Evolutionary conservation across 1,140 invertebrate genomes (phyloP), one percentile per base, ranked within the genome.

Genomic region (Steinernema feltiae): DNA sequence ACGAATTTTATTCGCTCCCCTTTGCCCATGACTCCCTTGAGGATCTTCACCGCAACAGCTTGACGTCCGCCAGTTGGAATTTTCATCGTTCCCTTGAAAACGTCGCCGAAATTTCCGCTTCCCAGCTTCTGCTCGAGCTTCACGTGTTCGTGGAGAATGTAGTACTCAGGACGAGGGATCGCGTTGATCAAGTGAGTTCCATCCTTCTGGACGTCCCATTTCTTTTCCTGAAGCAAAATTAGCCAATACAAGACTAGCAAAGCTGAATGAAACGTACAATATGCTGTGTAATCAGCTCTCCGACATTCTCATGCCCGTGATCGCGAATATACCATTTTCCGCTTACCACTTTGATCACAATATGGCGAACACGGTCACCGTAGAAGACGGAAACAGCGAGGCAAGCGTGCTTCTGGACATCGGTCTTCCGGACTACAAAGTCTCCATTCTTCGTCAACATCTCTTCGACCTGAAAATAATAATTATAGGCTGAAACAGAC

Each of bases 11-110:
- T 91, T 84, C 96, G 95, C 85, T 97, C 94, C 84, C 97, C 94
- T 77, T 98, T 95, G 0, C 94, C 94, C 31, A 97, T 87, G 0
- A 93, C 93, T 77, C 94, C 92, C 78, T 93, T 90, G 86, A 95
- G 97, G 0, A 94, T 97, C 89, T 98, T 98, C 27, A 97, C 94
- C 7, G 95, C 95, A 21, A 97, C 94, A 81, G 94, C 72, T n/a
- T 80, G 69, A 29, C 53, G 31, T 73, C 79, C 92, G 84, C 91
- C 90, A 75, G 91, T 91, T 17, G 91, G 92, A 24, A 91, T 90
- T 85, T 92, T 92, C 32, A 96, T 89, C 73, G 92, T 90, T 0
- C 94, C 95, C 88, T 93, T 93, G 87, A 95, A 97, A 0, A 98
- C 95, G 87, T 97, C 95, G 1, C 95, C 95, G 88, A 98, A 98